Percentiles rank a stretch among this genome's conserved stretches.
These are phyloP conservation scores for Paragorgia papillata DNA, from an alignment of 92 coral and sea anemone genomes.

Conservation along the genomic window DNA sequence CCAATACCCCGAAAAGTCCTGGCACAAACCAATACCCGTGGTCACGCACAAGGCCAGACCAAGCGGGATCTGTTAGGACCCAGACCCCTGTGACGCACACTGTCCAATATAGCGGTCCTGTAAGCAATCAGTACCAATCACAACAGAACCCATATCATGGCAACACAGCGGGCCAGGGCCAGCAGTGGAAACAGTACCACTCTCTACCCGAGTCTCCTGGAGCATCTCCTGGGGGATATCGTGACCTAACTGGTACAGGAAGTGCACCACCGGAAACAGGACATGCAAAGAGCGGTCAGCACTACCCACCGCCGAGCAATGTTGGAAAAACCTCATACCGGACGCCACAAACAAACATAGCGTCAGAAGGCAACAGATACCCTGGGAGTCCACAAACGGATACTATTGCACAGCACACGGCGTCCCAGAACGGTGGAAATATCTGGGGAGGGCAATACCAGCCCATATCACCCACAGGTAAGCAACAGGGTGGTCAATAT, in stretches of 20 bases:
- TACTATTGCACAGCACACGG: not conserved
- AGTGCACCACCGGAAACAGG: slow-evolving; percentile 11
- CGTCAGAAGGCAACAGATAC: slow-evolving; percentile 9
- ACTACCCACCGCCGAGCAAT: not conserved
- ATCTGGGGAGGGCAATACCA: slow-evolving; percentile 29
- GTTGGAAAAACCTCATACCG: not conserved
- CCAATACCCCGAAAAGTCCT: not conserved
- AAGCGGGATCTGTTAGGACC: slow-evolving; percentile 5
- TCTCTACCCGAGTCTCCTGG: not conserved
- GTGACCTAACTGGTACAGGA: not conserved
- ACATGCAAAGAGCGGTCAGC: not conserved
- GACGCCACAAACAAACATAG: not conserved
- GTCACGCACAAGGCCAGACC: not conserved
- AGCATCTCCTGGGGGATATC: not conserved
- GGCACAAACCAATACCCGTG: no score
- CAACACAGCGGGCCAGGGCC: not conserved
- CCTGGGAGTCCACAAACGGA: not conserved
- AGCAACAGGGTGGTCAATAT: slow-evolving; percentile 7
- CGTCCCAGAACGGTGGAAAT: not conserved
- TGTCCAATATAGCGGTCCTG: not conserved
- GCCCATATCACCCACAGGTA: not conserved
- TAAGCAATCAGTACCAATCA: not conserved
- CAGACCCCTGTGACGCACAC: slow-evolving; percentile 9
- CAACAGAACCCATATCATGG: slow-evolving; percentile 14
- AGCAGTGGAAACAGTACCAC: not conserved